These are phyloP conservation scores for Drosophila glabriapex DNA, from an alignment of 2,888 invertebrate genomes.

Conservation along the genomic window DNA sequence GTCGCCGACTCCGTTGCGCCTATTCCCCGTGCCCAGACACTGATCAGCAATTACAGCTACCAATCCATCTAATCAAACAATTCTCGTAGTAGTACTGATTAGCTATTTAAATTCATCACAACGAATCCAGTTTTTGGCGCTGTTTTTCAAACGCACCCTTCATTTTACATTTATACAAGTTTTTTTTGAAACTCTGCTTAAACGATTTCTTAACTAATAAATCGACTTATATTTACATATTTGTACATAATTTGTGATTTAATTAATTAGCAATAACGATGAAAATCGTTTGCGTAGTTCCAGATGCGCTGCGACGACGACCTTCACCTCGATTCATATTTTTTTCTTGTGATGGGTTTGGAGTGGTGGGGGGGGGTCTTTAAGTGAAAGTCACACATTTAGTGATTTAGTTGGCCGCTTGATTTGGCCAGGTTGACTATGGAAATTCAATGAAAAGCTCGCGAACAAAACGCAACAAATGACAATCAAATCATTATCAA, in stretches of 20 bases:
- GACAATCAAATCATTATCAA: constrained; percentile 31
- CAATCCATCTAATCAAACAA: constrained; percentile 2
- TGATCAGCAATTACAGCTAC: not conserved
- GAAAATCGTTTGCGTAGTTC: not conserved
- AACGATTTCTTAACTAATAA: constrained; percentile 71
- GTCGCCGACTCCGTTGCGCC: constrained; percentile 40
- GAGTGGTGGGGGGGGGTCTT: not conserved
- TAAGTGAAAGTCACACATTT: constrained; percentile 42
- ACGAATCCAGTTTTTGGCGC: constrained; percentile 10
- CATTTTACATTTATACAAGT: constrained; percentile 8
- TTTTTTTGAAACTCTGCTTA: constrained; percentile 12
- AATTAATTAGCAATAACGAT: not conserved
- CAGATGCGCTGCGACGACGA: constrained; percentile 8
- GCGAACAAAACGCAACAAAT: constrained; percentile 22
- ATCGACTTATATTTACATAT: constrained; percentile 44
- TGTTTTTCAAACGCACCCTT: constrained; percentile 30
- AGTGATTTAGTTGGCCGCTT: constrained; percentile 4
- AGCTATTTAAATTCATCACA: constrained; percentile 48
- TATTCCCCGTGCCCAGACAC: constrained; percentile 52
- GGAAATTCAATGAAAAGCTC: constrained; percentile 51
- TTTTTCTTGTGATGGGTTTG: not conserved
- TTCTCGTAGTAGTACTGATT: not conserved
- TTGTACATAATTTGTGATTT: constrained; percentile 54
- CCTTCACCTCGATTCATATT: constrained; percentile 22
- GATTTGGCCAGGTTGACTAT: constrained; percentile 13